These are phyloP conservation scores for Epinephelus cyanopodus DNA, from an alignment of 2,113 vertebrate species.

Conservation along the genomic window DNA sequence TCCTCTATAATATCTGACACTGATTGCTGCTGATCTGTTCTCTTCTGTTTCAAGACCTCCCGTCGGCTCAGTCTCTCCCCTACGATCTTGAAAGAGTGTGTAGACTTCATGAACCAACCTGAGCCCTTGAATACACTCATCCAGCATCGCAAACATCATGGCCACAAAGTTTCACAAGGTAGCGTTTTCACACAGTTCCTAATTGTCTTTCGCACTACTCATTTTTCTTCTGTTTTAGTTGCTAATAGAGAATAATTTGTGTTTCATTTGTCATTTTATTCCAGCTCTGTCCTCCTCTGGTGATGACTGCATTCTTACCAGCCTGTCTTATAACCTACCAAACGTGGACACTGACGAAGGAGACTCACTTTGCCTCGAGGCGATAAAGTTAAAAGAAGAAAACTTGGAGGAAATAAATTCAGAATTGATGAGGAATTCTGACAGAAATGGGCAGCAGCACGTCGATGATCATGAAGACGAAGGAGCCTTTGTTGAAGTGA, in stretches of 20 bases:
- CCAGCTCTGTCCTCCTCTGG: slow-evolving; percentile 5
- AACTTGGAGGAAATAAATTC: background rate
- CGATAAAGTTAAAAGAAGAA: background rate
- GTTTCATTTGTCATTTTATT: background rate
- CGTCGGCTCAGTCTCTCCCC: slow-evolving; percentile 42
- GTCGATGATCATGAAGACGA: slow-evolving; percentile 6
- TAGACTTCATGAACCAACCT: slow-evolving; percentile 46
- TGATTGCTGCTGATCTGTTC: background rate
- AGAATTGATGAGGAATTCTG: background rate
- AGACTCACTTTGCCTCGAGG: background rate
- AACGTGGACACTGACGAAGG: background rate
- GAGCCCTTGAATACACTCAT: slow-evolving; percentile 50
- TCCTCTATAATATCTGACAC: background rate
- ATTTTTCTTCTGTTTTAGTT: background rate
- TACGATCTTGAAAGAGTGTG: slow-evolving; percentile 55
- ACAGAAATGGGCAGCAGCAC: background rate
- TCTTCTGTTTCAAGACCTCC: slow-evolving; percentile 18
- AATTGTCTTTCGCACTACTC: background rate
- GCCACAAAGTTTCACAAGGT: slow-evolving; percentile 26
- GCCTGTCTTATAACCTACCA: slow-evolving; percentile 29
- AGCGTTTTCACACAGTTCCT: background rate
- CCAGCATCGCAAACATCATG: slow-evolving; percentile 50
- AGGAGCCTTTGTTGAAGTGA: slow-evolving; percentile 42
- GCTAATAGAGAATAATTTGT: background rate
- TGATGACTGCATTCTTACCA: slow-evolving; percentile 40